Percentiles rank a stretch among this genome's conserved stretches.
Conservation (phyloP, 2,797 vertebrate genomes). For the Gastrophryne carolinensis region DNA sequence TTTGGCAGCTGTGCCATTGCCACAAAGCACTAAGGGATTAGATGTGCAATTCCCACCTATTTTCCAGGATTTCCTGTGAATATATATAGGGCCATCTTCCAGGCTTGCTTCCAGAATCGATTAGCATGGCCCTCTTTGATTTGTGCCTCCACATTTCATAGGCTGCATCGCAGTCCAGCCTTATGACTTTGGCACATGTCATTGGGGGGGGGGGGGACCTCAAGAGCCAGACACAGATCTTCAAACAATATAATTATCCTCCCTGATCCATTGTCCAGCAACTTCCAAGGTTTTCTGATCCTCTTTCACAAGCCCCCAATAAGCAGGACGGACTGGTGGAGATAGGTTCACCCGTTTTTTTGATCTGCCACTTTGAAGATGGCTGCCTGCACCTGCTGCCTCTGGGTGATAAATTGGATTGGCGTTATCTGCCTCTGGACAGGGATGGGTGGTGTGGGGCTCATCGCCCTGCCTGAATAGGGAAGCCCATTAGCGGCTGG, state of each 20-base stretch:
- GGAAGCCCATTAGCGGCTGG: not conserved
- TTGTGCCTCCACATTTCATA: conserved; percentile 42
- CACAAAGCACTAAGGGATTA: not conserved
- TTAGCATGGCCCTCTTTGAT: conserved; percentile 32
- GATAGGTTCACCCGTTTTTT: conserved; percentile 38
- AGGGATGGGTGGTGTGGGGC: not conserved
- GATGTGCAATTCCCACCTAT: not conserved
- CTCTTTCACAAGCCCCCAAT: conserved; percentile 34
- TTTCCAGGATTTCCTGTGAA: not conserved
- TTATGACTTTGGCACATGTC: conserved; percentile 47
- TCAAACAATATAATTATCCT: conserved; percentile 50
- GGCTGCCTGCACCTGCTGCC: not conserved
- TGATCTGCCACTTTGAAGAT: conserved; percentile 32
- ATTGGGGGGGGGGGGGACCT: conserved; percentile 17
- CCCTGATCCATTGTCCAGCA: conserved; percentile 3
- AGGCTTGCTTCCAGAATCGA: not conserved
- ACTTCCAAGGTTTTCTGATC: conserved; percentile 35
- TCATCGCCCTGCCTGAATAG: not conserved
- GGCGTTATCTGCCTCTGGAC: conserved; percentile 45
- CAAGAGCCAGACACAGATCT: conserved; percentile 27
- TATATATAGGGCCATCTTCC: not conserved
- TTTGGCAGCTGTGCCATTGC: not conserved
- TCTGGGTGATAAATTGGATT: conserved; percentile 39
- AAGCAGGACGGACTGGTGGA: conserved; percentile 20
- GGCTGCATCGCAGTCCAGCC: conserved; percentile 31